Percentiles rank a stretch among this genome's conserved stretches.
phyloP scores from a whole-genome alignment of 30 jellyfish, hydroid and myxozoan species.

The Mastigias papua region DNA sequence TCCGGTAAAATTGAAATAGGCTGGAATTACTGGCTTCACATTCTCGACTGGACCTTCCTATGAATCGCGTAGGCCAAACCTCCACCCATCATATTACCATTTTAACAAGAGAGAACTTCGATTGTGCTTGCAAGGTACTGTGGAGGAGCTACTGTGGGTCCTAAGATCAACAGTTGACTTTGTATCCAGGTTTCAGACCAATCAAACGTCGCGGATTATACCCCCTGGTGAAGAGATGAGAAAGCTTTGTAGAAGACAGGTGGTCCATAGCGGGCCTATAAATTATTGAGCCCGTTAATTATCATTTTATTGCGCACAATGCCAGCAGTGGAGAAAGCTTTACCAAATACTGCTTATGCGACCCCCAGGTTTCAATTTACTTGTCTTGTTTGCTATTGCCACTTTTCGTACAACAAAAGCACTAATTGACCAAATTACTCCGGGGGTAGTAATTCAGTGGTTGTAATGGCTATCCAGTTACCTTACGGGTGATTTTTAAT shows the following conservation, averaged over 20 bases:
- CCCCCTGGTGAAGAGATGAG: constrained; percentile 39
- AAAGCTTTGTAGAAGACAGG: constrained; percentile 45
- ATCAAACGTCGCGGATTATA: constrained; percentile 4
- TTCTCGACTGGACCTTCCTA: too few relatives aligned
- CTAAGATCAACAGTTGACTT: background rate
- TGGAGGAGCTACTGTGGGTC: background rate
- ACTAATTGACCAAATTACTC: background rate
- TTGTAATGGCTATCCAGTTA: too few relatives aligned
- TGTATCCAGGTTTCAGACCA: background rate
- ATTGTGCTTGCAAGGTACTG: too few relatives aligned
- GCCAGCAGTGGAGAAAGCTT: background rate
- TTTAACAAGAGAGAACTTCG: too few relatives aligned
- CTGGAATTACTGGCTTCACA: too few relatives aligned
- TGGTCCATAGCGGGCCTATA: constrained; percentile 10
- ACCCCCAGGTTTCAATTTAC: constrained; percentile 8
- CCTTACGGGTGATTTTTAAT: too few relatives aligned
- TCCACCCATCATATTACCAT: too few relatives aligned
- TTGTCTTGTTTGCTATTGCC: background rate
- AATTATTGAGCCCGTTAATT: constrained; percentile 28
- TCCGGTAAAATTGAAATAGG: too few relatives aligned
- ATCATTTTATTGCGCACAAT: constrained; percentile 4
- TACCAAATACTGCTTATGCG: background rate
- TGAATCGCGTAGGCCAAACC: too few relatives aligned
- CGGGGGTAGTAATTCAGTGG: background rate
- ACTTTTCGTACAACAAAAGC: background rate